These are phyloP conservation scores for Microcebus ravelobensis DNA, from an alignment of 2,113 vertebrate species.

Conservation along the genomic window DNA sequence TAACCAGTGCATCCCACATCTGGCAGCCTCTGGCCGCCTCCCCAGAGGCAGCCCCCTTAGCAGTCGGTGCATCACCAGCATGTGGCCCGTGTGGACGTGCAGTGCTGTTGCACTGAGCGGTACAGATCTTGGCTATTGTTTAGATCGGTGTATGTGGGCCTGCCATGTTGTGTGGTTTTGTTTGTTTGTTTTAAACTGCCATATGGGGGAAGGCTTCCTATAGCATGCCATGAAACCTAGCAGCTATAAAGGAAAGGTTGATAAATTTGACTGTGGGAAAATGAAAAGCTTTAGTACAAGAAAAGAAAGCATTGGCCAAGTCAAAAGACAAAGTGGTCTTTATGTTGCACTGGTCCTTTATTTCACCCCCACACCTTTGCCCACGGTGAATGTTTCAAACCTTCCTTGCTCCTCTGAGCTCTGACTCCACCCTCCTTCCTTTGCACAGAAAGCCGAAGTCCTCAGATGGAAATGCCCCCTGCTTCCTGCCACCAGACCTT, in stretches of 20 bases:
- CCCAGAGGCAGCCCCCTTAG: not conserved
- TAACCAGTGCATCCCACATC: too few species aligned
- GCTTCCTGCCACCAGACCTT: not conserved
- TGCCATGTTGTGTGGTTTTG: not conserved
- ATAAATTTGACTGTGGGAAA: not conserved
- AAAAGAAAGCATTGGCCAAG: not conserved
- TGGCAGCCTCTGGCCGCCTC: not conserved
- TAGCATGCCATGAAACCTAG: not conserved
- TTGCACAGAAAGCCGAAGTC: not conserved
- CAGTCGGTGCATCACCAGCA: not conserved
- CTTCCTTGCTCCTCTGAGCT: not conserved
- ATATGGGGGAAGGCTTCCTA: not conserved
- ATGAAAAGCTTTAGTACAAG: not conserved
- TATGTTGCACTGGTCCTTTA: not conserved
- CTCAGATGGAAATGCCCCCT: not conserved
- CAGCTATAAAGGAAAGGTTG: not conserved
- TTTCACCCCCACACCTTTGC: not conserved
- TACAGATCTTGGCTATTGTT: not conserved
- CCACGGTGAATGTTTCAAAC: not conserved
- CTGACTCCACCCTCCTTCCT: not conserved
- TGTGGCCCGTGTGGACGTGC: not conserved
- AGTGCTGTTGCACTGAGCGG: accelerated
- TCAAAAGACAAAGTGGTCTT: not conserved
- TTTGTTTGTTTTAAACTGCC: not conserved
- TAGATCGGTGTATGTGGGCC: not conserved